Conservation (phyloP, 1,140 invertebrate genomes). For the Cepaea nemoralis region DNA sequence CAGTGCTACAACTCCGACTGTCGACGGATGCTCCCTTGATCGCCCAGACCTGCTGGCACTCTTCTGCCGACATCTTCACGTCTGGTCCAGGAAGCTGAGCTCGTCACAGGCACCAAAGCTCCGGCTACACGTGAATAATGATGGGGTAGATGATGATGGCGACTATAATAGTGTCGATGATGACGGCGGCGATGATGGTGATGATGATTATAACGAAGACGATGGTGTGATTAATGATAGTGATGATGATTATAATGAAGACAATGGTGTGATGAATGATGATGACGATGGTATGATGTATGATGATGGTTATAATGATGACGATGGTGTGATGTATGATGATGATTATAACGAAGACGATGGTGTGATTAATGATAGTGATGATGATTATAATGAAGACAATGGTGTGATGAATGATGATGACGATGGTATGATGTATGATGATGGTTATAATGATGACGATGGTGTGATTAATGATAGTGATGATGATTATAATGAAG, state of each 20-base stretch:
- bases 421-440: not conserved
- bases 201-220: too few relatives aligned
- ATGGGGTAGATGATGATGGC: too few relatives aligned
- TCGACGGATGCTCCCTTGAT: constrained; percentile 69
- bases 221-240: not conserved
- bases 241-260: constrained; percentile 2
- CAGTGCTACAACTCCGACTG: constrained; percentile 60
- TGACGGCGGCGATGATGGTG: too few relatives aligned
- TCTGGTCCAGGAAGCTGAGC: too few relatives aligned
- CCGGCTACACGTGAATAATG: too few relatives aligned
- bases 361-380: not conserved
- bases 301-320: not conserved
- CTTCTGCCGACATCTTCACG: not conserved
- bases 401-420: not conserved
- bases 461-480: constrained; percentile 14
- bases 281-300: not conserved
- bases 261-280: not conserved
- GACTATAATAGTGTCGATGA: too few relatives aligned
- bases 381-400: not conserved
- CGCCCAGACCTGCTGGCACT: constrained; percentile 50
- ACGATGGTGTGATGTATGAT: not conserved
- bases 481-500: too few relatives aligned
- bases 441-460: not conserved
- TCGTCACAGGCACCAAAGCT: too few relatives aligned
- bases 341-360: not conserved